Evolutionary conservation across 2,113 vertebrate genomes (phyloP).

Genomic region (Amazona vittata): DNA sequence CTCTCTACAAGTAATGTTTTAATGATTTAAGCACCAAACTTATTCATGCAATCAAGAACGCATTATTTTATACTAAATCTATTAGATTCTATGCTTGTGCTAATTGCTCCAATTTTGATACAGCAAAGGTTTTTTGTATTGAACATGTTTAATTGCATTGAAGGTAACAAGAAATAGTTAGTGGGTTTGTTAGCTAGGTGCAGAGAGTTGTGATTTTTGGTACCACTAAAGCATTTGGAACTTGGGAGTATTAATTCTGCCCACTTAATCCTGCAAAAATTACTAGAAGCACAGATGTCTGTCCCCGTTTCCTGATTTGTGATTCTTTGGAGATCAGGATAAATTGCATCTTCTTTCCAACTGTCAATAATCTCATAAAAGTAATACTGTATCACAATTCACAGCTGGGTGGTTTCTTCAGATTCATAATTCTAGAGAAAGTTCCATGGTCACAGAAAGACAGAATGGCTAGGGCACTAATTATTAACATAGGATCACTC

Average conservation of each 20-base stretch:
- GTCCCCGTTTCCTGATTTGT: background rate
- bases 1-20: background rate
- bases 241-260: background rate
- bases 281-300: background rate
- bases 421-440: background rate
- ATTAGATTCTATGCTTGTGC: background rate
- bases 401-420: background rate
- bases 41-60: background rate
- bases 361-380: background rate
- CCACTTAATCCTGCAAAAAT: background rate
- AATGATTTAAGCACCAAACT: background rate
- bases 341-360: background rate
- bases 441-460: background rate
- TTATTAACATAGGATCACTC: background rate
- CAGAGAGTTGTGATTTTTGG: background rate
- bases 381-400: background rate
- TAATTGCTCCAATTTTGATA: background rate
- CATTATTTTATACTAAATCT: slow-evolving; percentile 2
- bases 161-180: background rate
- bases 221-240: background rate
- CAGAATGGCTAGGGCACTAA: background rate
- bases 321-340: background rate
- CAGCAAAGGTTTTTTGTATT: background rate
- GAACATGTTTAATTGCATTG: background rate
- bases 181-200: background rate